A percentile compares a stretch with the other conserved stretches of the same genome.
These are phyloP conservation scores for Glomeris marginata DNA, from an alignment of 2,888 invertebrate genomes.

Conservation along the genomic window DNA sequence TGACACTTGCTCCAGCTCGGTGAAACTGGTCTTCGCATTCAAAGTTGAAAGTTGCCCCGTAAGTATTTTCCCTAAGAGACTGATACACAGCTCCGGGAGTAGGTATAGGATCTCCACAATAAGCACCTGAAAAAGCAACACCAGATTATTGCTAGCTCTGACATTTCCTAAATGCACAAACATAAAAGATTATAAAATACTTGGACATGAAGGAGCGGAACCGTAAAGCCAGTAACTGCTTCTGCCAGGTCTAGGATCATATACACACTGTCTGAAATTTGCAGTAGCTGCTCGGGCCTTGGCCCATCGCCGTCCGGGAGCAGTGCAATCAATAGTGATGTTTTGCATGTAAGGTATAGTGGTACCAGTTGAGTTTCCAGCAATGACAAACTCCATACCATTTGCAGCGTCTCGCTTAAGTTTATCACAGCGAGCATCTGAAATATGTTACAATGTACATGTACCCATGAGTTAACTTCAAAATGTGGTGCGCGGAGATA, in stretches of 20 bases:
- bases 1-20: constrained; percentile 77
- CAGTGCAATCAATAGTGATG: constrained; percentile 67
- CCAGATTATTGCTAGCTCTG: background rate
- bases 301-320: constrained; percentile 60
- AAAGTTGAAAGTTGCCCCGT: constrained; percentile 86
- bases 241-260: constrained; percentile 70
- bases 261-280: constrained; percentile 83
- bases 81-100: constrained; percentile 91
- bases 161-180: background rate
- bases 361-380: background rate
- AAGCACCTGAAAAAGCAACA: constrained; percentile 38
- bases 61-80: constrained; percentile 41
- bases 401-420: constrained; percentile 22
- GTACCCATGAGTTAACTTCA: background rate
- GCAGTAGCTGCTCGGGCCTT: constrained; percentile 64
- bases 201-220: constrained; percentile 65
- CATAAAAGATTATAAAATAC: constrained; percentile 14
- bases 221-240: constrained; percentile 41
- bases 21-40: constrained; percentile 86
- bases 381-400: constrained; percentile 23
- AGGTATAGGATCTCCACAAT: constrained; percentile 80
- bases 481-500: too few species aligned
- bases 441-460: constrained; percentile 7
- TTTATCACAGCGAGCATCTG: constrained; percentile 26
- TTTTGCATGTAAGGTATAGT: constrained; percentile 78